Conservation (phyloP, 2,888 invertebrate species). For the Stictocephala bisonia region DNA sequence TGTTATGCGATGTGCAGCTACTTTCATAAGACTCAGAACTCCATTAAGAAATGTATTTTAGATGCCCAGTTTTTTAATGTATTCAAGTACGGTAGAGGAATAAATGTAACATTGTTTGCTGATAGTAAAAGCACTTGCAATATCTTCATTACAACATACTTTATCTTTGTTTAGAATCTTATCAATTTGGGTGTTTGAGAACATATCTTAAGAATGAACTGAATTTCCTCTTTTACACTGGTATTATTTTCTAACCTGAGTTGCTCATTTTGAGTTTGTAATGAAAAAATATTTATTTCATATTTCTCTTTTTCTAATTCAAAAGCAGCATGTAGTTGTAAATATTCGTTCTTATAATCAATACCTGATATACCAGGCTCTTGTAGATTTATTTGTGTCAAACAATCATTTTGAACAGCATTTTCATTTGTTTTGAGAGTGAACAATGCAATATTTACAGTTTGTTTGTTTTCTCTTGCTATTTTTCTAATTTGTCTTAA, state of each 20-base stretch:
- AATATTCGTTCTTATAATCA: slow-evolving; percentile 4
- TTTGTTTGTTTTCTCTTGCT: background rate
- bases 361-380: background rate
- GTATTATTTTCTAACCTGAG: background rate
- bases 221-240: background rate
- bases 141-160: slow-evolving; percentile 1
- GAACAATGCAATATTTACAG: background rate
- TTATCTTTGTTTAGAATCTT: background rate
- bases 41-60: background rate
- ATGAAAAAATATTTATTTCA: background rate
- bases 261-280: background rate
- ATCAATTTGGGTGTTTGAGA: background rate
- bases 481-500: background rate
- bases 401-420: background rate
- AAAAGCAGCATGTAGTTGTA: background rate
- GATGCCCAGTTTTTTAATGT: background rate
- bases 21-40: background rate
- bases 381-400: background rate
- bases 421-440: background rate
- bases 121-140: background rate
- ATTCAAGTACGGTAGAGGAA: background rate
- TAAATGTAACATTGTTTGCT: background rate
- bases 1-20: background rate
- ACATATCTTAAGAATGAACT: background rate
- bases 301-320: background rate